Base-by-base conservation (phyloP, 2,797 vertebrate genomes). In the Smutsia gigantea region DNA sequence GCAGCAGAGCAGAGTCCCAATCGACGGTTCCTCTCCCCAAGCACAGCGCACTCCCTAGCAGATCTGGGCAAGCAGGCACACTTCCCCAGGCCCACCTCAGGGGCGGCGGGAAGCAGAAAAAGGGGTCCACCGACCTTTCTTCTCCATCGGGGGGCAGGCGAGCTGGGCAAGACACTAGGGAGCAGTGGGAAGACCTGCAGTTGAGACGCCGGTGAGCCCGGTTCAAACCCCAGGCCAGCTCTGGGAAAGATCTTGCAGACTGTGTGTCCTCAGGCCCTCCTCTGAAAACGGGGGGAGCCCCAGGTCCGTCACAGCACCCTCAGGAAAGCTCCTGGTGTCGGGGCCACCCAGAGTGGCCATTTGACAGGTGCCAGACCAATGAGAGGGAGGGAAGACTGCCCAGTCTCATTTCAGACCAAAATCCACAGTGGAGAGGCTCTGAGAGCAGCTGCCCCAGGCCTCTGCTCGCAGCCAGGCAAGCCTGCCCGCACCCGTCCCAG, bases 381-480 rank as follows among this genome's bases (percentile, higher is more conserved):
- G 37, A 64, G 10, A 14, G 27, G 46, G 18, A 51, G 2, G 31
- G 53, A 25, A 49, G 4, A 1, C 34, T 3, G 49, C 49, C 6
- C 13, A 55, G 25, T 12, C 13, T 27, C 12, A 0, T 7, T 13
- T n/a, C 51, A 31, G 7, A 85, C 5, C 34, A 13, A 69, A 66
- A 37, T 3, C 15, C 59, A 27, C 4, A 2, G 23, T 0, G 34
- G 17, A 55, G 39, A 46, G 46, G 83, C 17, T 23, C 63, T 1
- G 13, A 29, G 5, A 53, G 0, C 34, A 10, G 13, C 25, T 3
- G 25, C 0, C 31, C 5, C 4, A 0, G 14, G 0, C 9, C 37
- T 11, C 49, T 5, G 2, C 31, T 1, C 5, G 11, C 2, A 2
- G 21, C 13, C 69, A 6, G 63, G 51, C 3, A 1, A 14, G 51